Percentiles rank a stretch among this genome's conserved stretches.
Conservation (phyloP, 2,797 vertebrate species). For the Takifugu ocellatus region DNA sequence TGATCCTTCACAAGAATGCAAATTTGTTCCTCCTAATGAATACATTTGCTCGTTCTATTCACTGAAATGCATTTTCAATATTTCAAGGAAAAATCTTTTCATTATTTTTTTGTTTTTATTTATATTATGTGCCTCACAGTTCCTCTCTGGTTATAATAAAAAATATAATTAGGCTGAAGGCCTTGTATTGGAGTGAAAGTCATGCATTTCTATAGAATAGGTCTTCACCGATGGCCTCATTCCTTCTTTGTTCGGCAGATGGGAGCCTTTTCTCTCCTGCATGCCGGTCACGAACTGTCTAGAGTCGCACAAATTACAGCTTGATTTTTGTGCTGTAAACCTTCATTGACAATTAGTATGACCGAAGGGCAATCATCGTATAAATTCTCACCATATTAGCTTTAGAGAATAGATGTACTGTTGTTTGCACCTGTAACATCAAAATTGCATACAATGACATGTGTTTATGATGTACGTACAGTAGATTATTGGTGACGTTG, state of each 20-base stretch:
- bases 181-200: no score
- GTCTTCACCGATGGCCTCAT: neutral
- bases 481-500: neutral
- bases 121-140: constrained; percentile 28
- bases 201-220: no score
- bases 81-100: constrained; percentile 33
- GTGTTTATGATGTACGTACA: neutral
- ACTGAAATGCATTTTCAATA: constrained; percentile 31
- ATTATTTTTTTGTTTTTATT: constrained; percentile 68
- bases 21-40: constrained; percentile 16
- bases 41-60: constrained; percentile 14
- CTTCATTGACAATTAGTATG: no score
- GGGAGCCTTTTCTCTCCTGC: no score
- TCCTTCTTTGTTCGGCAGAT: neutral
- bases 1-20: constrained; percentile 9
- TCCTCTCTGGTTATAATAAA: constrained; percentile 12
- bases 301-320: no score
- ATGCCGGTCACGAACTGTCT: no score
- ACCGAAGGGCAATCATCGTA: no score
- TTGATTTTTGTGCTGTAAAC: no score
- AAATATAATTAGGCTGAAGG: constrained; percentile 14
- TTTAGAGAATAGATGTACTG: no score
- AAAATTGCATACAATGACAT: no score
- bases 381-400: no score
- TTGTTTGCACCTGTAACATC: no score